phyloP scores from a whole-genome alignment of 2,797 vertebrate species.

The Anisognathus igniventris region DNA sequence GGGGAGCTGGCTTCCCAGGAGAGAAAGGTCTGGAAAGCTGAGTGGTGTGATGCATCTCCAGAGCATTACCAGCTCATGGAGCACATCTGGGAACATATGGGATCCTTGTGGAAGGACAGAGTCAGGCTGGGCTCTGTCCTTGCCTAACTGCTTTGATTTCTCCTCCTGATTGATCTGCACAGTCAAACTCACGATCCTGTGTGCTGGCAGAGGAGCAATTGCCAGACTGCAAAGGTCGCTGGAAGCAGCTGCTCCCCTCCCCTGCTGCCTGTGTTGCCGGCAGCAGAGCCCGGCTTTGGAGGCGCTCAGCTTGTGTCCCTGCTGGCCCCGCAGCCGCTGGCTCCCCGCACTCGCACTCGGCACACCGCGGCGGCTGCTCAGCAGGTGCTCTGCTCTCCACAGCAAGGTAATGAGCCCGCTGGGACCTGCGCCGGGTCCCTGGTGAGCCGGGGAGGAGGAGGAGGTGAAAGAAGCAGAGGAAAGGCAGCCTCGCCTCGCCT shows the following conservation, averaged over 20 bases:
- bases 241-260: conserved; percentile 50
- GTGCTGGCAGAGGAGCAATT: background rate
- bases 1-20: background rate
- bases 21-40: background rate
- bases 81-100: background rate
- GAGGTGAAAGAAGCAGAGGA: background rate
- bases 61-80: background rate
- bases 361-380: rapidly evolving
- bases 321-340: background rate
- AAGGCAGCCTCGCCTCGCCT: background rate
- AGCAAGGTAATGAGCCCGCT: background rate
- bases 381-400: background rate
- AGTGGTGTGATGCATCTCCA: rapidly evolving
- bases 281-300: background rate
- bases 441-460: background rate
- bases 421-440: background rate
- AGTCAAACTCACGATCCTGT: background rate
- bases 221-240: conserved; percentile 23
- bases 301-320: background rate
- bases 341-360: background rate
- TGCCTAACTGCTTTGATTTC: background rate
- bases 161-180: conserved; percentile 35
- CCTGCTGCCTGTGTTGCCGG: background rate
- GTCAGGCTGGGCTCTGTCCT: background rate
- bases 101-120: background rate